Conservation (phyloP, 1,140 invertebrate species). For the Drosophila lacertosa region DNA sequence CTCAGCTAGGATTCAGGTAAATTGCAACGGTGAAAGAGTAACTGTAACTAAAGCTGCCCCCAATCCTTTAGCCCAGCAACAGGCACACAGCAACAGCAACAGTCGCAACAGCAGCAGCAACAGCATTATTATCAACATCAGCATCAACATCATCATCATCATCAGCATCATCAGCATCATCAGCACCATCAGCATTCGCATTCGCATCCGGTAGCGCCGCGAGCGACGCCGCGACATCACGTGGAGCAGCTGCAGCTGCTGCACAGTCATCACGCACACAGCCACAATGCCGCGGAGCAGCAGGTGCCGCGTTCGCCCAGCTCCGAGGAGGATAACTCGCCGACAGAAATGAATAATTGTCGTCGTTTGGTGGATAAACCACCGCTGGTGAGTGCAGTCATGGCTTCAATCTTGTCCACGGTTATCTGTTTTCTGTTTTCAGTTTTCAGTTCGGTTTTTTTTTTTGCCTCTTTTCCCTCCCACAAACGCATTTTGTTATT, state of each 20-base stretch:
- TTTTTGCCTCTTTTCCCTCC: not conserved
- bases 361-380: slow-evolving; percentile 92
- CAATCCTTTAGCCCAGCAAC: slow-evolving; percentile 1
- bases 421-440: too few relatives aligned
- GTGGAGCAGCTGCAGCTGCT: slow-evolving; percentile 70
- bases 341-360: slow-evolving; percentile 94
- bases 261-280: slow-evolving; percentile 62
- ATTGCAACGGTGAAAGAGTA: slow-evolving; percentile 1
- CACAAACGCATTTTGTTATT: slow-evolving; percentile 5
- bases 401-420: not conserved
- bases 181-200: slow-evolving; percentile 34
- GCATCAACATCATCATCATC: too few relatives aligned
- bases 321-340: slow-evolving; percentile 94
- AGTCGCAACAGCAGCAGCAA: slow-evolving; percentile 35
- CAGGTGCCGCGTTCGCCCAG: slow-evolving; percentile 88
- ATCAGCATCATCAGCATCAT: slow-evolving; percentile 27
- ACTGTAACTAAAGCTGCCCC: slow-evolving; percentile 1
- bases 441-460: too few relatives aligned
- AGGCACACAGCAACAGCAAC: slow-evolving; percentile 29
- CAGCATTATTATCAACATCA: slow-evolving; percentile 60
- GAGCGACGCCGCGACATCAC: slow-evolving; percentile 54
- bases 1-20: slow-evolving; percentile 56
- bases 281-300: slow-evolving; percentile 53
- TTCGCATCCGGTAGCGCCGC: slow-evolving; percentile 33
- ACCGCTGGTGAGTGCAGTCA: slow-evolving; percentile 87